Percentiles rank a stretch among this genome's conserved stretches.
These are phyloP conservation scores for Geophilus truncorum DNA, from an alignment of 2,888 invertebrate species.

Conservation along the genomic window DNA sequence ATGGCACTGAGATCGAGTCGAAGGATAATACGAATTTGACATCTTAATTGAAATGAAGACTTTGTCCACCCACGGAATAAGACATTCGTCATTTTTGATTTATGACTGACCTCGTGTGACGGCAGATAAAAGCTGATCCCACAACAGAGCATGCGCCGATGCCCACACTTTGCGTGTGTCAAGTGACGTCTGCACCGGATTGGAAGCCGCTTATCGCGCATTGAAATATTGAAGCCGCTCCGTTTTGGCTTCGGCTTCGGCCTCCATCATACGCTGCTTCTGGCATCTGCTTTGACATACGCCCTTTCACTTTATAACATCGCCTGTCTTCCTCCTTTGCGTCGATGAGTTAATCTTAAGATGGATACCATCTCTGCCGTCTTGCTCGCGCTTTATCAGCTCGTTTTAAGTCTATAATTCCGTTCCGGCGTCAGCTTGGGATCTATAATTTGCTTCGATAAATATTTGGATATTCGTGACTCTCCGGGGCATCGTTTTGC, in stretches of 20 bases:
- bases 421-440: neutral
- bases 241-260: neutral
- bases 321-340: neutral
- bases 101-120: neutral
- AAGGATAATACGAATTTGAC: neutral
- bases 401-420: neutral
- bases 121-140: neutral
- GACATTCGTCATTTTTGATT: conserved; percentile 17
- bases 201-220: neutral
- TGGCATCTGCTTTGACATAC: conserved; percentile 5
- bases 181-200: neutral
- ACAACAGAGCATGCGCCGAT: neutral
- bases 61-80: neutral
- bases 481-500: neutral
- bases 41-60: neutral
- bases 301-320: neutral
- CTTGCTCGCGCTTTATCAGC: neutral
- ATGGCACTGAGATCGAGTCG: too few relatives aligned
- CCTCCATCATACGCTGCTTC: neutral
- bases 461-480: neutral
- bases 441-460: conserved; percentile 8
- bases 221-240: neutral
- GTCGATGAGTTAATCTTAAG: conserved; percentile 2
- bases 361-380: neutral
- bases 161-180: conserved; percentile 8